A percentile compares a stretch with the other conserved stretches of the same genome.
Conservation (phyloP, 2,888 invertebrate genomes). For the Sesia apiformis region DNA sequence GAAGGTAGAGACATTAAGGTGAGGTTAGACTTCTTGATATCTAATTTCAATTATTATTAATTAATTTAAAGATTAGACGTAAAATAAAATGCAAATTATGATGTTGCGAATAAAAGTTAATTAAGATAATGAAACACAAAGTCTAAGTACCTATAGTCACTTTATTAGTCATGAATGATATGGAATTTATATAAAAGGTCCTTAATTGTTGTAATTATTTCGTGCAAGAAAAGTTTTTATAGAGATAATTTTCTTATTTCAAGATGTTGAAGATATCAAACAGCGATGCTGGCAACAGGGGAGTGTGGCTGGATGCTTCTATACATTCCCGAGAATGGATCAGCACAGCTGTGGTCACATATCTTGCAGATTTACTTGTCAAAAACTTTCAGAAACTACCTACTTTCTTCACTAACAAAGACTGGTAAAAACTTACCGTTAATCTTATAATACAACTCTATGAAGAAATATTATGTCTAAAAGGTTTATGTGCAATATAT, state of each 20-base stretch:
- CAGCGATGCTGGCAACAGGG: conserved; percentile 76
- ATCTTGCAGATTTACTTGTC: conserved; percentile 81
- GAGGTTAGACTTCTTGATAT: neutral
- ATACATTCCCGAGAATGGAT: conserved; percentile 96
- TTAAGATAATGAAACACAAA: too few species aligned
- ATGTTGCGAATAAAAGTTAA: too few species aligned
- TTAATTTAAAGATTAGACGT: too few species aligned
- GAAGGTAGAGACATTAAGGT: conserved; percentile 85
- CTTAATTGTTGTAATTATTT: too few species aligned
- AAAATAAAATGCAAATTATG: too few species aligned
- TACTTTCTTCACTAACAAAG: conserved; percentile 82
- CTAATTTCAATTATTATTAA: too few species aligned
- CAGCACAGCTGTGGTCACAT: conserved; percentile 85
- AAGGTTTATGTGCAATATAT: too few species aligned
- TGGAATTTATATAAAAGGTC: too few species aligned
- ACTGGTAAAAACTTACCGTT: conserved; percentile 76
- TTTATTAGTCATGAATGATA: too few species aligned
- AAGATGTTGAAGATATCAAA: conserved; percentile 80
- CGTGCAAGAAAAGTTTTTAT: too few species aligned
- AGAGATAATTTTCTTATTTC: neutral
- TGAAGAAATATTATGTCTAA: too few species aligned
- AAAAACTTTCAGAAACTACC: conserved; percentile 80
- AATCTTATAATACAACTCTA: neutral
- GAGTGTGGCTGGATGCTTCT: conserved; percentile 85
- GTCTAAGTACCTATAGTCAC: neutral